Evolutionary conservation across 2,797 vertebrate species (phyloP).

Genomic region (Alcedo quadribrachys): DNA sequence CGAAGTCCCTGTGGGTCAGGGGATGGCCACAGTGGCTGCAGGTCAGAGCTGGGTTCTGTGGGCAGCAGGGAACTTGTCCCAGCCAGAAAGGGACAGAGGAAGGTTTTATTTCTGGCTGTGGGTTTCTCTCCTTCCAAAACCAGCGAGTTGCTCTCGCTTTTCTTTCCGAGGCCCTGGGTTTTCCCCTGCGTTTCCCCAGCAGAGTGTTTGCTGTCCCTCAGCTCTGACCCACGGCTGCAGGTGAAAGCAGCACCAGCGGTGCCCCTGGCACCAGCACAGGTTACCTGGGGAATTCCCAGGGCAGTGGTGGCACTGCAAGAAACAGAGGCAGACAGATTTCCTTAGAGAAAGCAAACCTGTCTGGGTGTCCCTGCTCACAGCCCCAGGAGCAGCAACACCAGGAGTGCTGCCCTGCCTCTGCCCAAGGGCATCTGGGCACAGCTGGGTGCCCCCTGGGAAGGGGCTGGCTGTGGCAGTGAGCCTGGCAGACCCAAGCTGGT

Average conservation of each 20-base stretch:
- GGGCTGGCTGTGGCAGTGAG: not conserved
- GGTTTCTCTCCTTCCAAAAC: not conserved
- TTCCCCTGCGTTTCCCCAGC: not conserved
- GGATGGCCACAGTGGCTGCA: not conserved
- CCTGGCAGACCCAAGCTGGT: fast-evolving
- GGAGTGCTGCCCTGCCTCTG: fast-evolving
- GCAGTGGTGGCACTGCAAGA: fast-evolving
- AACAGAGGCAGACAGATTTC: fast-evolving
- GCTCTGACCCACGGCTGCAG: not conserved
- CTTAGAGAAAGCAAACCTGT: fast-evolving
- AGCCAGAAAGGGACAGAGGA: not conserved
- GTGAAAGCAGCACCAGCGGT: not conserved
- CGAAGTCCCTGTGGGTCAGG: not conserved
- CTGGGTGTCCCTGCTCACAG: fast-evolving
- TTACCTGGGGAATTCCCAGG: not conserved
- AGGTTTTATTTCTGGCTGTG: not conserved
- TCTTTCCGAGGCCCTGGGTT: not conserved
- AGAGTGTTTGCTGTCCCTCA: not conserved
- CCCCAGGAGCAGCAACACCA: not conserved
- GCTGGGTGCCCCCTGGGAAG: fast-evolving
- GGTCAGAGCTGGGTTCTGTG: not conserved
- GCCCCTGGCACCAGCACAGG: not conserved
- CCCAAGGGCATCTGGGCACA: fast-evolving
- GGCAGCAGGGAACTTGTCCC: not conserved
- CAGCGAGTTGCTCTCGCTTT: not conserved